Evolutionary conservation across 2,888 invertebrate species (phyloP), one percentile per base, ranked within the genome.

Genomic region (Tipula unca): DNA sequence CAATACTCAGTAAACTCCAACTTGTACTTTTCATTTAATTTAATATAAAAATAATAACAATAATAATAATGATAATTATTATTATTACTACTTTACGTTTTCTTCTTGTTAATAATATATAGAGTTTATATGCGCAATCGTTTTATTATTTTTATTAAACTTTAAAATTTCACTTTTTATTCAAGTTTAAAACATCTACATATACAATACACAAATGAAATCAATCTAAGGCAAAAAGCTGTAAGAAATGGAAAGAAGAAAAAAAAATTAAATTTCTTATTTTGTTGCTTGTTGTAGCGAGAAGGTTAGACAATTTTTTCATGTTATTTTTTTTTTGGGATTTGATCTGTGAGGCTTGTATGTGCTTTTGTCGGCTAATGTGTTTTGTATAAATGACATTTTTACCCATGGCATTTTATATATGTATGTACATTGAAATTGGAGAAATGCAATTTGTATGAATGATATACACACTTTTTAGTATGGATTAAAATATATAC

Each of bases 11-110:
- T 69, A 69, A 20, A 25, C 10, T 69, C 13, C 17, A 48, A 17
- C 69, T 69, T 69, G 69, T 69, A 69, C 69, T 69, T 69, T 69
- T 69, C 69, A 69, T 69, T 69, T 69, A 69, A 69, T 25, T 69
- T 69, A 69, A 25, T 25, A 69, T 13, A 10, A 13, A 25, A n/a
- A 25, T 2, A 69, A 69, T 69, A 69, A 69, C 69, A 69, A 69
- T 25, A 69, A 69, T 69, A 69, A 69, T 69, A 69, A 69, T 25
- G 20, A 25, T 69, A 25, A 69, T 69, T 69, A 69, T 69, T 69
- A 69, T 69, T 69, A 25, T 69, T 69, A 69, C 69, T 69, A 69
- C 10, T 69, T 69, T 69, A 69, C 69, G 69, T 20, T 69, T 69
- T 69, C 69, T 69, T 69, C 69, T 69, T 69, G 25, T 20, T 69